Evolutionary conservation across 1,140 invertebrate species (phyloP), one percentile per base, ranked within the genome.

Genomic region (Heliothis virescens): DNA sequence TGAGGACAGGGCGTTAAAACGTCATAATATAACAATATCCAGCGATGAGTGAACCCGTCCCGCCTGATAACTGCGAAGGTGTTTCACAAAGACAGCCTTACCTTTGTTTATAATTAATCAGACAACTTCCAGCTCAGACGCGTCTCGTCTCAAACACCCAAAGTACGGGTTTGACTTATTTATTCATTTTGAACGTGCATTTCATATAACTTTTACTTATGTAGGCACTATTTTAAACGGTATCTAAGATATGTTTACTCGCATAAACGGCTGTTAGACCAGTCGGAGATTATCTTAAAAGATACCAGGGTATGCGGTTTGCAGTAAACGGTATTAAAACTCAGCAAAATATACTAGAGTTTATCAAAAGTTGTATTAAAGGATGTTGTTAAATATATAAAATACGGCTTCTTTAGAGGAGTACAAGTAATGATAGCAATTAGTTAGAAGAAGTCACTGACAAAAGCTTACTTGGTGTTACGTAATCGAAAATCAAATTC

Each of bases 31-130:
- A 7, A 41, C 48, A 55, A 57, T 71, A 74, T 62, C 41, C 50
- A 41, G 55, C 41, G 15, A 29, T 13, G 26, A 60, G 57, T 15
- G 13, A 21, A 48, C 60, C 21, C 50, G 52, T 53, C 60, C 12
- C 18, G 21, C 7, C 47, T 71, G 15, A 53, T 71, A 71, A 65
- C 48, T 73, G 47, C 55, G n/a, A 79, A 79, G 63, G 60, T 76
- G 53, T 76, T 76, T 65, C 48, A 72, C 57, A 65, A 62, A 73
- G 63, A 72, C 62, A 52, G 52, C 69, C 67, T 53, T 65, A 65
- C 80, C 79, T 77, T 78, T 80, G 71, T 85, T 83, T 83, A 85
- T 85, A 82, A 85, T 83, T 85, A 85, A 86, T 83, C 84, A 84
- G 60, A 50, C 75, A 74, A 76, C 34, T 52, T 73, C 48, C 79